Percentiles rank a stretch among this genome's conserved stretches.
These are phyloP conservation scores for Micromesistius poutassou DNA, from an alignment of 2,797 vertebrate genomes.

Conservation along the genomic window DNA sequence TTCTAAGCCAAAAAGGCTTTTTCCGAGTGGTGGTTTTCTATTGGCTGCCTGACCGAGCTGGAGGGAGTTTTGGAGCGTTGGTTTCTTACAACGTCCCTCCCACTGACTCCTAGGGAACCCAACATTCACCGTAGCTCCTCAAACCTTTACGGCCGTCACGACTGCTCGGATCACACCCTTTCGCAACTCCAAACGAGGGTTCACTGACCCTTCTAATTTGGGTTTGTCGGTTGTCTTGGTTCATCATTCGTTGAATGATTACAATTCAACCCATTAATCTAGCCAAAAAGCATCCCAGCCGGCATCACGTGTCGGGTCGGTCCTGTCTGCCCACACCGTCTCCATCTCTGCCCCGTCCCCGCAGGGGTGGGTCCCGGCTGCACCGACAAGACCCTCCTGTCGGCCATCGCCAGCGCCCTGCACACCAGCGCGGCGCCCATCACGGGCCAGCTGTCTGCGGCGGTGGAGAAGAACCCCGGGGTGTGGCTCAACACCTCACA, in stretches of 20 bases:
- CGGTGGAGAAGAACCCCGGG: conserved; percentile 96
- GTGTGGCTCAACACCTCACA: conserved; percentile 97
- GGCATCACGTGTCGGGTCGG: not conserved
- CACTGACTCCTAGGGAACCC: too few relatives aligned
- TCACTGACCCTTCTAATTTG: not conserved
- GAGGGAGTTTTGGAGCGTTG: not conserved
- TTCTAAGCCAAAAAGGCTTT: not conserved
- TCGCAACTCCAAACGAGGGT: too few relatives aligned
- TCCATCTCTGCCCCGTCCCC: not conserved
- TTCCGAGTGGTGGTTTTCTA: not conserved
- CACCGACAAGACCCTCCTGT: conserved; percentile 93
- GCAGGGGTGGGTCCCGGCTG: conserved; percentile 93
- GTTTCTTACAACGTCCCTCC: not conserved
- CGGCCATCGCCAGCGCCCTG: conserved; percentile 93
- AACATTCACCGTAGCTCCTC: too few relatives aligned
- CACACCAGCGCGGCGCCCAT: conserved; percentile 96
- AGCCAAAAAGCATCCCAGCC: not conserved
- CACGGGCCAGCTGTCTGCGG: conserved; percentile 94
- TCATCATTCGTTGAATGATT: not conserved
- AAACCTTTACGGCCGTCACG: too few relatives aligned
- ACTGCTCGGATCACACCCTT: too few relatives aligned
- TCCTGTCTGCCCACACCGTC: not conserved
- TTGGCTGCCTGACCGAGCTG: too few relatives aligned
- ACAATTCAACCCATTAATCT: not conserved
- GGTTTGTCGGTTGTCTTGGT: not conserved